These are phyloP conservation scores for Chymomyza amoena DNA, from an alignment of 2,888 invertebrate species.

Conservation along the genomic window DNA sequence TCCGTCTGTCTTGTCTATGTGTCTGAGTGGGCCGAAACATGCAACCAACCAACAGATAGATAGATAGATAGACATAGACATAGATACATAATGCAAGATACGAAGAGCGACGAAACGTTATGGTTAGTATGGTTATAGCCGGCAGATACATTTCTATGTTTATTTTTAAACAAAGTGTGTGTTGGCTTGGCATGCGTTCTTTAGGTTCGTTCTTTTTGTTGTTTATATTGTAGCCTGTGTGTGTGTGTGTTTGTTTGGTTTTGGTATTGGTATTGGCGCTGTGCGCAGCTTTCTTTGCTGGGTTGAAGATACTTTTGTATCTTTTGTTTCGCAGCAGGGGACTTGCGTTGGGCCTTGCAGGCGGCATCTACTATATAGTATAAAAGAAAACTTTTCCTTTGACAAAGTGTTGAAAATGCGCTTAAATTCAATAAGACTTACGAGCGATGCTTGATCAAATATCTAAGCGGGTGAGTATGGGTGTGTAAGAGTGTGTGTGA, in stretches of 20 bases:
- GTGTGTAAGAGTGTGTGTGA: neutral
- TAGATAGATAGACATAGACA: conserved; percentile 15
- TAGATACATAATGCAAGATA: conserved; percentile 31
- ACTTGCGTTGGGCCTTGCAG: conserved; percentile 18
- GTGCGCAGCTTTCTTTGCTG: conserved; percentile 6
- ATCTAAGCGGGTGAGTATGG: neutral
- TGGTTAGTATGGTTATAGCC: neutral
- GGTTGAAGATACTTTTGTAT: conserved; percentile 34
- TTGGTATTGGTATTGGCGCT: too few relatives aligned
- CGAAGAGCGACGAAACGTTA: neutral
- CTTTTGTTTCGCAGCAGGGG: conserved; percentile 6
- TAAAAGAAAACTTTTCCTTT: conserved; percentile 18
- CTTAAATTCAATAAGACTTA: conserved; percentile 13
- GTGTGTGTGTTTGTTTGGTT: neutral
- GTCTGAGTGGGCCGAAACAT: neutral
- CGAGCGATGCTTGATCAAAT: neutral
- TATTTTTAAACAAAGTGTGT: conserved; percentile 44
- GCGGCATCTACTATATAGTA: neutral
- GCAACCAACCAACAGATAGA: neutral
- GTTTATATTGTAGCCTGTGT: neutral
- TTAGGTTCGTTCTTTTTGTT: conserved; percentile 22
- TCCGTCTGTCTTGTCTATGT: too few relatives aligned
- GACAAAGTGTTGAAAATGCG: conserved; percentile 25
- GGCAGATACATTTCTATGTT: conserved; percentile 17
- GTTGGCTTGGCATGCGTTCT: conserved; percentile 36